Base-by-base conservation (phyloP, 2,888 invertebrate genomes). In the Callosobruchus maculatus region DNA sequence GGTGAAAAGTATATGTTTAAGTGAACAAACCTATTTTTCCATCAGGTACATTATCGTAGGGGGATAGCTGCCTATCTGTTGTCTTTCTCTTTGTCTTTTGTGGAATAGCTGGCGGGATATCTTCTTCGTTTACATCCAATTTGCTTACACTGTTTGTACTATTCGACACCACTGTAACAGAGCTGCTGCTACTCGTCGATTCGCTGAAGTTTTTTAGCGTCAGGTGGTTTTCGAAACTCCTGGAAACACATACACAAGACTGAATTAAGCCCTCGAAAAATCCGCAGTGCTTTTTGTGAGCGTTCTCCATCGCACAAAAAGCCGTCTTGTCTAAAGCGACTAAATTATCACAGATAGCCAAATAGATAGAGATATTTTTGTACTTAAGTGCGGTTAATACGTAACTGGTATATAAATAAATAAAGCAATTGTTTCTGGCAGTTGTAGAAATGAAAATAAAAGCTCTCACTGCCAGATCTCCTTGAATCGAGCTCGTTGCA, bases 21-120 rank as follows among this genome's bases (percentile, higher is more conserved):
- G n/a, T n/a, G n/a, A n/a, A 49, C 49, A 80, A 74, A 83, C 83
- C 82, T 72, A 82, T 77, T 78, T 81, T 84, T 74, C 83, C 83
- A 72, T 87, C 85, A 78, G 87, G 86, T 79, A 93, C 90, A 84
- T 93, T 93, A 86, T 94, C 94, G 83, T 93, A 93, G 75, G 93
- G 92, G 66, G 93, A 93, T 69, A 91, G 89, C 75, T 91, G 89
- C 75, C 91, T 89, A 76, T 92, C 91, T 18, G 49, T 18, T 81
- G 89, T 89, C 80, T 88, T 87, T 76, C 85, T 85, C 75, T 90
- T 88, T 72, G 88, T 89, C 82, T 92, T 92, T 79, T 90, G 90
- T n/a, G 92, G 92, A 73, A 92, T 86, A 0, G 92, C 91, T 2
- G 92, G 92, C 13, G 90, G 90, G 21, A 81, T 78, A 26, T 85